Evolutionary conservation across 2,797 vertebrate genomes (phyloP).

Genomic region (Sus cebifrons): DNA sequence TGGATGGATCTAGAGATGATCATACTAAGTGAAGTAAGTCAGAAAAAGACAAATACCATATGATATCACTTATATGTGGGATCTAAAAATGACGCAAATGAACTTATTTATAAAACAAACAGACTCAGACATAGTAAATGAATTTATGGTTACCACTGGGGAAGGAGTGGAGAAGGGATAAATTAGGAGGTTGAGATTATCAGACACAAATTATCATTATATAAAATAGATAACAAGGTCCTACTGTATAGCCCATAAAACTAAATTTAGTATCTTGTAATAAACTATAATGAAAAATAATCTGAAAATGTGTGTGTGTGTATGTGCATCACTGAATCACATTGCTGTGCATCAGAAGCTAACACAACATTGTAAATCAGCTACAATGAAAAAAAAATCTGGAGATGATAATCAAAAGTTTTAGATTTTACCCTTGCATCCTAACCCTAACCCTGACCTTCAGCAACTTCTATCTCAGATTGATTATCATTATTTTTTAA

Average conservation of each 20-base stretch:
- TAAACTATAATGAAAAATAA: background rate
- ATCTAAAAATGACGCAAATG: background rate
- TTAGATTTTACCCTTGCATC: background rate
- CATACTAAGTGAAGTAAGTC: background rate
- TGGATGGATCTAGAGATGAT: background rate
- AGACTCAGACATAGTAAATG: background rate
- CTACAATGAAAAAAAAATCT: background rate
- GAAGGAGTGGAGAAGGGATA: background rate
- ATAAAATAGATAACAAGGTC: background rate
- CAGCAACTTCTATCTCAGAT: background rate
- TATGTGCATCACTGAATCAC: background rate
- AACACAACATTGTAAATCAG: background rate
- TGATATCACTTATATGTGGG: background rate
- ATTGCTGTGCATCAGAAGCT: background rate
- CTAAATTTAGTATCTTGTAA: background rate
- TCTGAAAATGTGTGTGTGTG: background rate
- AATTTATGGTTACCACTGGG: background rate
- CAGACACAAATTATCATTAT: background rate
- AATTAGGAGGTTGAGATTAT: background rate
- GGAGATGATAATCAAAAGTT: slow-evolving; percentile 19
- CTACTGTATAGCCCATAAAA: background rate
- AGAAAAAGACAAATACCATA: background rate
- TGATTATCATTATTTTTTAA: background rate
- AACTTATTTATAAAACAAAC: background rate
- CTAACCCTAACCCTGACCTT: background rate